A percentile compares a stretch with the other conserved stretches of the same genome.
Conservation (phyloP, 2,888 invertebrate species). For the Labia minor region DNA sequence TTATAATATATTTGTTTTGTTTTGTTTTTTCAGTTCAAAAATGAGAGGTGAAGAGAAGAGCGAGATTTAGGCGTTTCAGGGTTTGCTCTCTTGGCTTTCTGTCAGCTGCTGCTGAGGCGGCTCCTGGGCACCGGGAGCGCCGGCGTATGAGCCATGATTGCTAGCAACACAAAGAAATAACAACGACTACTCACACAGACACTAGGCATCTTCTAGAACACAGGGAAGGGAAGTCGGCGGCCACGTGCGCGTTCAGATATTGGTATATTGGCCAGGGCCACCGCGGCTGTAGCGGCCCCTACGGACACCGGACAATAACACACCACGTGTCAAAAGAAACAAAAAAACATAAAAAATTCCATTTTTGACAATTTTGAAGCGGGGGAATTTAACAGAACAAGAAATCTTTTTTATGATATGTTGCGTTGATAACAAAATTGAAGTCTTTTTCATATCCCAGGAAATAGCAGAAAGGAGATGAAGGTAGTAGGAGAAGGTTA, state of each 20-base stretch:
- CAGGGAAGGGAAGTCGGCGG: background rate
- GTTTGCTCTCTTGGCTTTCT: background rate
- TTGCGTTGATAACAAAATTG: too few relatives aligned
- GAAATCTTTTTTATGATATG: too few relatives aligned
- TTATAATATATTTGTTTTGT: background rate
- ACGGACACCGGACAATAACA: background rate
- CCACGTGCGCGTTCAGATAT: background rate
- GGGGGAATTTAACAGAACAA: too few relatives aligned
- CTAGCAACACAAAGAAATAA: slow-evolving; percentile 9
- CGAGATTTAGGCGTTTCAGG: background rate
- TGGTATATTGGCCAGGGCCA: background rate
- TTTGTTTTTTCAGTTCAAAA: too few relatives aligned
- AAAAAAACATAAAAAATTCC: too few relatives aligned
- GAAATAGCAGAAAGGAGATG: too few relatives aligned
- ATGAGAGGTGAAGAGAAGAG: background rate
- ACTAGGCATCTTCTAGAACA: slow-evolving; percentile 4
- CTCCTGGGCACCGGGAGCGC: background rate
- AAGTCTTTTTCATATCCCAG: too few relatives aligned
- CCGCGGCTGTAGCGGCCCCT: slow-evolving; percentile 4
- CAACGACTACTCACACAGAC: slow-evolving; percentile 9
- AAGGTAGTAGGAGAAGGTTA: too few relatives aligned
- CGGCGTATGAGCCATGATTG: background rate
- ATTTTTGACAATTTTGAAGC: too few relatives aligned
- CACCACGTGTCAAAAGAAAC: slow-evolving; percentile 2
- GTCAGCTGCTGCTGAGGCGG: slow-evolving; percentile 2